Conservation (phyloP, 1,140 invertebrate species). For the Asobara japonica region DNA sequence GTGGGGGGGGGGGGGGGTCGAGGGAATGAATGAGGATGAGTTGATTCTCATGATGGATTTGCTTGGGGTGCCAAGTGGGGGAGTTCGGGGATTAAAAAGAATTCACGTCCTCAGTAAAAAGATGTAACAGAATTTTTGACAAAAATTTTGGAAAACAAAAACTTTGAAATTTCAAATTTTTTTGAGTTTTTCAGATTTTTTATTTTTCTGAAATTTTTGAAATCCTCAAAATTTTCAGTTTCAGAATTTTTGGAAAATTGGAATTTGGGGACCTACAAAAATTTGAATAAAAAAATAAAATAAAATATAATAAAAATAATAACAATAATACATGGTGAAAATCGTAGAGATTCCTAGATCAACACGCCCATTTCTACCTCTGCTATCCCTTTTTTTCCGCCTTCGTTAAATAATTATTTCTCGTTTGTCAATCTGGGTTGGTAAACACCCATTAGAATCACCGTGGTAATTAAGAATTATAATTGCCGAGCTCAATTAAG, state of each 20-base stretch:
- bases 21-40: neutral
- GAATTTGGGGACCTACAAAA: too few species aligned
- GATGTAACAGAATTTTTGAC: too few species aligned
- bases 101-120: neutral
- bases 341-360: too few species aligned
- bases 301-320: too few species aligned
- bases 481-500: constrained; percentile 7
- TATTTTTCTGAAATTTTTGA: too few species aligned
- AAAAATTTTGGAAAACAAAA: too few species aligned
- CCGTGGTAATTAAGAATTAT: neutral
- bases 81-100: neutral
- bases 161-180: neutral
- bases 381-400: too few species aligned
- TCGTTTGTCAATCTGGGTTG: neutral
- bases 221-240: neutral
- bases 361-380: too few species aligned
- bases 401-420: neutral
- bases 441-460: neutral
- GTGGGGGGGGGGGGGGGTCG: too few species aligned
- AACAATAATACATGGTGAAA: too few species aligned
- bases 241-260: too few species aligned
- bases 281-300: too few species aligned
- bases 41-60: neutral
- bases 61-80: neutral
- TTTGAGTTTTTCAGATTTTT: neutral